Conservation (phyloP, 2,888 invertebrate species). For the Mechanitis messenoides region DNA sequence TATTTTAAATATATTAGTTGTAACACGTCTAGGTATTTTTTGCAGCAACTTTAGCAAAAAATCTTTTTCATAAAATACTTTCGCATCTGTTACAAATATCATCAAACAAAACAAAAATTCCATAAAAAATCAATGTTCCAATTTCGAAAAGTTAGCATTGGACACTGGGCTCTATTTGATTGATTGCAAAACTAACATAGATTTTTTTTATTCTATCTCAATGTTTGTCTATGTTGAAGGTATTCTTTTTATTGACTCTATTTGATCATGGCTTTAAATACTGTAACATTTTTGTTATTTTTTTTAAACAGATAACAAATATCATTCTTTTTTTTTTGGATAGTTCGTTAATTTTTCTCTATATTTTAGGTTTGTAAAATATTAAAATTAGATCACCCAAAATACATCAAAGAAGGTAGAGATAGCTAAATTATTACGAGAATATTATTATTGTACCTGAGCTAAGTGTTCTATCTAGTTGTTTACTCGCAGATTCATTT, state of each 20-base stretch:
- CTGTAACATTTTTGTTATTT: no score
- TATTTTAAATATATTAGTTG: no score
- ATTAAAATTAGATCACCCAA: not conserved
- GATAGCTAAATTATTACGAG: not conserved
- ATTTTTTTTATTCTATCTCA: conserved; percentile 58
- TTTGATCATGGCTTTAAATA: no score
- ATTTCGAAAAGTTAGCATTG: conserved; percentile 64
- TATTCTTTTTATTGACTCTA: conserved; percentile 25
- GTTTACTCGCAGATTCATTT: conserved; percentile 27
- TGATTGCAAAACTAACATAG: conserved; percentile 69
- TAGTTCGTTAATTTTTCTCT: conserved; percentile 13
- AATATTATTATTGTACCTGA: conserved; percentile 10
- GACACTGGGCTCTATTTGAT: conserved; percentile 65
- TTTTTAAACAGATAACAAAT: no score
- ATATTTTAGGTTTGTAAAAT: not conserved
- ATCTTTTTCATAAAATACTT: conserved; percentile 24
- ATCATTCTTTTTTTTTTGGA: conserved; percentile 5
- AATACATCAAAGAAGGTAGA: not conserved
- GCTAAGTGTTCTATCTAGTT: conserved; percentile 23
- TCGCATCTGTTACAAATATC: conserved; percentile 53
- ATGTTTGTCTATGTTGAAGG: conserved; percentile 43
- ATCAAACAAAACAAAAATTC: conserved; percentile 54
- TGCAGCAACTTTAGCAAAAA: no score
- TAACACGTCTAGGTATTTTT: no score
- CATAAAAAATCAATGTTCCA: conserved; percentile 57